Conservation (phyloP, 2,797 vertebrate species). For the Hypotaenidia philippensis region DNA sequence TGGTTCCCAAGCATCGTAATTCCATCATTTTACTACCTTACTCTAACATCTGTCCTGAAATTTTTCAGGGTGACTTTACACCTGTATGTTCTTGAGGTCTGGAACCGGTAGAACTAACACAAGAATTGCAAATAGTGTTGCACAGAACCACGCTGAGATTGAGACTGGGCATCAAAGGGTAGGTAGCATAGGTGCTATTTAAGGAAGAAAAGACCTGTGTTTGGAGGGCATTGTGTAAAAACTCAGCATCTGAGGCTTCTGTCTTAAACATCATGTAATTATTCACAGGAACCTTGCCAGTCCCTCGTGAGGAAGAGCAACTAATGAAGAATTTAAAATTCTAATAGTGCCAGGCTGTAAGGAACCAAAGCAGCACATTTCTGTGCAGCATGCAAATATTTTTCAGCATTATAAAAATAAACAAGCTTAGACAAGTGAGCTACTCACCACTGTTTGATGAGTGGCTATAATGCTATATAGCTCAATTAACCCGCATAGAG, state of each 20-base stretch:
- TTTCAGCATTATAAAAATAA: conserved; percentile 65
- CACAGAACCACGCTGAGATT: neutral
- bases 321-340: conserved; percentile 54
- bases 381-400: conserved; percentile 53
- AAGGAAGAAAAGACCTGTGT: neutral
- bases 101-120: neutral
- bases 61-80: neutral
- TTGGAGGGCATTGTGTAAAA: conserved; percentile 8
- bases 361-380: conserved; percentile 44
- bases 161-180: neutral
- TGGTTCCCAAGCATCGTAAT: neutral
- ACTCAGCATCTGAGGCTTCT: conserved; percentile 15
- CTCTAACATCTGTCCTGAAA: neutral
- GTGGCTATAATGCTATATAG: conserved; percentile 42
- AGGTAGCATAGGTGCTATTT: neutral
- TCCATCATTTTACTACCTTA: neutral
- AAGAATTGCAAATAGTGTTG: neutral
- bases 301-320: conserved; percentile 31
- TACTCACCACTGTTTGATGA: conserved; percentile 54
- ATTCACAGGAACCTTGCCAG: conserved; percentile 41
- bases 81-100: neutral
- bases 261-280: conserved; percentile 19
- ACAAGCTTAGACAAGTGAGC: conserved; percentile 70
- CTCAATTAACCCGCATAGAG: conserved; percentile 49
- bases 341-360: conserved; percentile 12